phyloP scores from a whole-genome alignment of 1,140 invertebrate species.

The Conopomorpha cramerella region DNA sequence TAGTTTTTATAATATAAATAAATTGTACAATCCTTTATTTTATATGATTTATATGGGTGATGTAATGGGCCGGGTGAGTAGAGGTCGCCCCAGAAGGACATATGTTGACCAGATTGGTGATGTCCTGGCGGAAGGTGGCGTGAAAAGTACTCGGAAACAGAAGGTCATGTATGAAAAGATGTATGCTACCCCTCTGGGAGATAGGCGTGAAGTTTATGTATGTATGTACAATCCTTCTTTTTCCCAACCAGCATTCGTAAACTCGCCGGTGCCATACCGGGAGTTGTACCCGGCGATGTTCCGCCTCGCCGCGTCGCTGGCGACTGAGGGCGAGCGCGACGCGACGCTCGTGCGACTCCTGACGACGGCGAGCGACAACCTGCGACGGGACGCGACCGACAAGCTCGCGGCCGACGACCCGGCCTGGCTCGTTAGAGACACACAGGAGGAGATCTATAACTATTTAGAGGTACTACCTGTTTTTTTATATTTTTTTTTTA shows the following conservation, averaged over 20 bases:
- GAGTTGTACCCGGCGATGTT: constrained; percentile 26
- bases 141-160: no score
- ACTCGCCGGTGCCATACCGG: constrained; percentile 32
- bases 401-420: constrained; percentile 8
- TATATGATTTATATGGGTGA: no score
- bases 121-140: no score
- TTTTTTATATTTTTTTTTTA: no score
- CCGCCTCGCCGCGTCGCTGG: constrained; percentile 18
- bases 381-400: constrained; percentile 2
- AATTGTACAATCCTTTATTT: no score
- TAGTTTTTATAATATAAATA: no score
- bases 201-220: no score
- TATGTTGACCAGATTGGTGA: no score
- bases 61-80: no score
- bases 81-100: no score
- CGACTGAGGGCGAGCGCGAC: constrained; percentile 6
- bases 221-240: not conserved
- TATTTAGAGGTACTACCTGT: constrained; percentile 49
- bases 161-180: no score
- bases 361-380: constrained; percentile 1
- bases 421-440: constrained; percentile 16
- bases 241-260: constrained; percentile 24
- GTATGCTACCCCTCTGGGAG: no score
- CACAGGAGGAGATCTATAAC: constrained; percentile 23
- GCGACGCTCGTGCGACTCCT: constrained; percentile 9